These are phyloP conservation scores for Myotis yumanensis DNA, from an alignment of 2,113 vertebrate species.

Conservation along the genomic window DNA sequence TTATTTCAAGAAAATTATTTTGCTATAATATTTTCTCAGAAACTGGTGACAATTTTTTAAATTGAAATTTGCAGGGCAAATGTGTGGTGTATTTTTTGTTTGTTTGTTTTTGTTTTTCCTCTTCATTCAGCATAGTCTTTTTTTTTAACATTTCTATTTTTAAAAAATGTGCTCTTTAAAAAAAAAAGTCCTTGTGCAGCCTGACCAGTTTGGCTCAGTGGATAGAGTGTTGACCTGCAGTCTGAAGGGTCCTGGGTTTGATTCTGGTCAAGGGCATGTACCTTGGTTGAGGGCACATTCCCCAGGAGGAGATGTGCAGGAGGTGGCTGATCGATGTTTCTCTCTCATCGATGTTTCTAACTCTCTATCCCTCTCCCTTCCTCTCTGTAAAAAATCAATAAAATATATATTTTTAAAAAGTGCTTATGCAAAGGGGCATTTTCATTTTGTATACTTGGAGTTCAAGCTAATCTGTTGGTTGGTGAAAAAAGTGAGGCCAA, in stretches of 20 bases:
- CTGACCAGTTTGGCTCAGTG: too few relatives aligned
- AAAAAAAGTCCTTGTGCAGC: too few relatives aligned
- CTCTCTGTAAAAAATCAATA: too few relatives aligned
- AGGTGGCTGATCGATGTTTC: too few relatives aligned
- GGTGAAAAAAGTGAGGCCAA: neutral
- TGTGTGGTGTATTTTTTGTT: neutral
- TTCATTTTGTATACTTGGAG: neutral
- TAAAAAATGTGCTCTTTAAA: too few relatives aligned
- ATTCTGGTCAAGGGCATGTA: too few relatives aligned
- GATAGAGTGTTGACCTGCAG: too few relatives aligned
- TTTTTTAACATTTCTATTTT: neutral
- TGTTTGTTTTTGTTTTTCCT: neutral
- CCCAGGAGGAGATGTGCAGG: too few relatives aligned
- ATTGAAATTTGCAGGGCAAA: neutral
- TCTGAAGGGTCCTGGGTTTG: too few relatives aligned
- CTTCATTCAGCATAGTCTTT: neutral
- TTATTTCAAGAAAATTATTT: conserved; percentile 25
- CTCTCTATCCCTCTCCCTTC: too few relatives aligned
- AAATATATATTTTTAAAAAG: neutral
- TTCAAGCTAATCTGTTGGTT: neutral
- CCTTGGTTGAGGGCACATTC: too few relatives aligned
- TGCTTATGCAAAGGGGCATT: neutral
- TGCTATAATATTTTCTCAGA: conserved; percentile 2
- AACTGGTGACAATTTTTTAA: neutral
- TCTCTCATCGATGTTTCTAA: too few relatives aligned